Conservation (phyloP, 2,888 invertebrate species). For the Antheraea yamamai region DNA sequence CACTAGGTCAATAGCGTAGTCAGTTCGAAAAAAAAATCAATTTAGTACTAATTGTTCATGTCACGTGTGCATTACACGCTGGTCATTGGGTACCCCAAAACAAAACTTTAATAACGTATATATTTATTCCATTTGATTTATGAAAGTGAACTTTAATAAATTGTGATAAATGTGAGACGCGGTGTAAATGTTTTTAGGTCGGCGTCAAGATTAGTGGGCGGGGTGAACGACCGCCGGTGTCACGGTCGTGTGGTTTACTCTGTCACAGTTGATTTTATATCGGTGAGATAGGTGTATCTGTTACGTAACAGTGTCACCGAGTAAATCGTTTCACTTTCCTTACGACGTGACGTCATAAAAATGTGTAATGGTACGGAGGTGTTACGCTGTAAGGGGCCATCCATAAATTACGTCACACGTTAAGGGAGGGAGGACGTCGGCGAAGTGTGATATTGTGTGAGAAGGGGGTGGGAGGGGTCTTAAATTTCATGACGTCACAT, state of each 20-base stretch:
- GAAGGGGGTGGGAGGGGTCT: too few relatives aligned
- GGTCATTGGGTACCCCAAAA: not conserved
- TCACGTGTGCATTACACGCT: constrained; percentile 1
- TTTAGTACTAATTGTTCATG: not conserved
- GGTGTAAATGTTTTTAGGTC: constrained; percentile 51
- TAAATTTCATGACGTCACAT: too few relatives aligned
- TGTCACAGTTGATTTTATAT: constrained; percentile 21
- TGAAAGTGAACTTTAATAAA: constrained; percentile 40
- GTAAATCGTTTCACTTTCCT: constrained; percentile 5
- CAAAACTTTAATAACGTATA: constrained; percentile 11
- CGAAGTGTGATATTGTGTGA: too few relatives aligned
- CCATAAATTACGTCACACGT: too few relatives aligned
- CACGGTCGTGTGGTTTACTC: constrained; percentile 53
- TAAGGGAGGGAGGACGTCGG: too few relatives aligned
- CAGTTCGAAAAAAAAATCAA: too few relatives aligned
- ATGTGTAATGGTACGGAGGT: not conserved
- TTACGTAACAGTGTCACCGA: constrained; percentile 9
- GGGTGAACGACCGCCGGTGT: constrained; percentile 72
- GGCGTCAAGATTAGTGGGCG: constrained; percentile 61
- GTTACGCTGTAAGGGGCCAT: not conserved
- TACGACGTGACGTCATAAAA: not conserved
- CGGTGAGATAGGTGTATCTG: constrained; percentile 20
- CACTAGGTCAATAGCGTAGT: too few relatives aligned
- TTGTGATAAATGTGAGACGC: constrained; percentile 44
- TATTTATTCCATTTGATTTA: not conserved